A percentile compares a stretch with the other conserved stretches of the same genome.
Evolutionary conservation across 2,113 vertebrate genomes (phyloP).

Genomic region (Psilopsiagon aurifrons): DNA sequence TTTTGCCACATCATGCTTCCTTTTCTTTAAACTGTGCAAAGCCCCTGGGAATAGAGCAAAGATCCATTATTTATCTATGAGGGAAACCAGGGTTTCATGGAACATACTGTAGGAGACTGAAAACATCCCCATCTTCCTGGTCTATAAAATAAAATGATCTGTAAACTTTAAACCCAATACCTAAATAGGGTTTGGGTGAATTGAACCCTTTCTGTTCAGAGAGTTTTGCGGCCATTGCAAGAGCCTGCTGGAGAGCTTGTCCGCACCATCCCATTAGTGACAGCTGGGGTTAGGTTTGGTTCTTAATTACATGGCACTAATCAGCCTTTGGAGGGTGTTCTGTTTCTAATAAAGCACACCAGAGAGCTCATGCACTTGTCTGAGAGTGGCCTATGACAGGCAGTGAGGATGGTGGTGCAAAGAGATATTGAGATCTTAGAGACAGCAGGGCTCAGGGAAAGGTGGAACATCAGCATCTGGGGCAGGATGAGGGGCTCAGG

Average conservation of each 20-base stretch:
- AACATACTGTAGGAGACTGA: background rate
- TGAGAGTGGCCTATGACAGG: background rate
- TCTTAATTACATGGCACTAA: background rate
- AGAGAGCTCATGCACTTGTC: background rate
- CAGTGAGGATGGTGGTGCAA: accelerated
- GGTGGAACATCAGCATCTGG: background rate
- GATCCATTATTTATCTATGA: background rate
- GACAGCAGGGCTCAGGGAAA: accelerated
- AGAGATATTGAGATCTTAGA: background rate
- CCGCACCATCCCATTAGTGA: background rate
- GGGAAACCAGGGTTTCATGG: background rate
- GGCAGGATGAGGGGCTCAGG: background rate
- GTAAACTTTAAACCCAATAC: background rate
- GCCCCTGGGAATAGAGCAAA: background rate
- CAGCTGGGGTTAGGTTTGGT: background rate
- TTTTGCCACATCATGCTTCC: background rate
- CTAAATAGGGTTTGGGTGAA: background rate
- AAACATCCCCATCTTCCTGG: background rate
- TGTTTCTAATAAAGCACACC: background rate
- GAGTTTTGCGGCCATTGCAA: background rate
- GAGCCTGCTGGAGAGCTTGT: accelerated
- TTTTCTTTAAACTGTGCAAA: background rate
- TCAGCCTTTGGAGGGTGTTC: background rate
- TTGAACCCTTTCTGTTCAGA: background rate
- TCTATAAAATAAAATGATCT: background rate